Percentiles rank a stretch among this genome's conserved stretches.
These are phyloP conservation scores for Dichetophora obliterata DNA, from an alignment of 2,888 invertebrate species.

Conservation along the genomic window DNA sequence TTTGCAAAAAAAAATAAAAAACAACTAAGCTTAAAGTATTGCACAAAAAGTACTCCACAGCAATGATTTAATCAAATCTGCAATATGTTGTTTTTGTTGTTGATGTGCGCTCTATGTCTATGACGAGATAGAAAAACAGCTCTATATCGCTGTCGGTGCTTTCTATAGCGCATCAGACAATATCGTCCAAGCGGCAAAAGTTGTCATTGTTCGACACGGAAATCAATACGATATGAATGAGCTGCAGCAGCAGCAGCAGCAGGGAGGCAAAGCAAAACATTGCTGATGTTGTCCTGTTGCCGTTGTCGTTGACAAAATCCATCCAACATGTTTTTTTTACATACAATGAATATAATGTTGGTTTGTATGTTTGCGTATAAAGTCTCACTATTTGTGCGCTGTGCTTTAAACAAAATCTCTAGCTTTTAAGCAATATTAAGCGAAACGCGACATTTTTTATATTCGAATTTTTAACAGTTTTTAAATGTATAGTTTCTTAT, in stretches of 20 bases:
- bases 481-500: no score
- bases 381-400: neutral
- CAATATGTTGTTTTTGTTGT: neutral
- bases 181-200: conserved; percentile 19
- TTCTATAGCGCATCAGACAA: neutral
- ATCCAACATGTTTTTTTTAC: neutral
- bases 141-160: neutral
- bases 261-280: neutral
- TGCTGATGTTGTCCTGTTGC: neutral
- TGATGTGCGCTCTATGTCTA: neutral
- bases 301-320: neutral
- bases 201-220: conserved; percentile 32
- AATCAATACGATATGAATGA: conserved; percentile 23
- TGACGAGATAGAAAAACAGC: neutral
- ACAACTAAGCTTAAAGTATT: neutral
- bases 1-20: neutral
- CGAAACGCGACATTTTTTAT: no score
- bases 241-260: neutral
- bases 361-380: neutral
- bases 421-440: no score
- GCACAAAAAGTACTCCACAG: neutral
- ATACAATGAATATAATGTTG: neutral
- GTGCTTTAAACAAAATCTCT: neutral
- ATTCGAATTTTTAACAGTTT: no score
- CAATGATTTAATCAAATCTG: conserved; percentile 20